A percentile compares a stretch with the other conserved stretches of the same genome.
phyloP scores from a whole-genome alignment of 2,888 invertebrate genomes.

The Lycophotia porphyrea region DNA sequence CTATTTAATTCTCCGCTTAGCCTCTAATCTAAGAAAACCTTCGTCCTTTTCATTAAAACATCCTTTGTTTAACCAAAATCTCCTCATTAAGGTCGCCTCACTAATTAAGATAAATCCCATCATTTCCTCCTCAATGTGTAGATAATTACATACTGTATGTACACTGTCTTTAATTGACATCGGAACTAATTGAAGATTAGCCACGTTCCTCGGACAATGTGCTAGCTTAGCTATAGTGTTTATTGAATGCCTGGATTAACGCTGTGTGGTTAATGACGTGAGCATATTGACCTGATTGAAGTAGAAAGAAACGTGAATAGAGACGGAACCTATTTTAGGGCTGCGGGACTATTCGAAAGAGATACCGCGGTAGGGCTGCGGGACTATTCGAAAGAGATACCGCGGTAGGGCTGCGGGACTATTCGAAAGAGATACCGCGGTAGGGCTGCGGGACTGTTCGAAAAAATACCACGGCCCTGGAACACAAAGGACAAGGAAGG shows the following conservation, averaged over 20 bases:
- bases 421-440: no score
- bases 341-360: no score
- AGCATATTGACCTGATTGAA: neutral
- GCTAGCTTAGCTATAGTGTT: constrained; percentile 18
- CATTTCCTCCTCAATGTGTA: constrained; percentile 8
- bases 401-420: no score
- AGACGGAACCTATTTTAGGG: no score
- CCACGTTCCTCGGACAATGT: constrained; percentile 25
- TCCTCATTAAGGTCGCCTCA: neutral
- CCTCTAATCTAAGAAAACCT: constrained; percentile 4
- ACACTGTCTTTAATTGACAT: constrained; percentile 39
- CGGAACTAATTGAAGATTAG: constrained; percentile 59
- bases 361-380: no score
- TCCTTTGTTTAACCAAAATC: neutral
- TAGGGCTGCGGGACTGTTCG: no score
- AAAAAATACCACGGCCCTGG: no score
- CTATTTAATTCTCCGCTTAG: neutral
- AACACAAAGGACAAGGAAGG: no score
- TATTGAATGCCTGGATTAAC: constrained; percentile 26
- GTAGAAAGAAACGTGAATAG: neutral
- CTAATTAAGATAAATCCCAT: constrained; percentile 15
- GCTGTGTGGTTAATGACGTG: constrained; percentile 11
- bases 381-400: no score
- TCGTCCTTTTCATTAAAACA: neutral
- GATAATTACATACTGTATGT: constrained; percentile 15